phyloP scores from a whole-genome alignment of 2,888 invertebrate genomes.

The Empis stercorea region DNA sequence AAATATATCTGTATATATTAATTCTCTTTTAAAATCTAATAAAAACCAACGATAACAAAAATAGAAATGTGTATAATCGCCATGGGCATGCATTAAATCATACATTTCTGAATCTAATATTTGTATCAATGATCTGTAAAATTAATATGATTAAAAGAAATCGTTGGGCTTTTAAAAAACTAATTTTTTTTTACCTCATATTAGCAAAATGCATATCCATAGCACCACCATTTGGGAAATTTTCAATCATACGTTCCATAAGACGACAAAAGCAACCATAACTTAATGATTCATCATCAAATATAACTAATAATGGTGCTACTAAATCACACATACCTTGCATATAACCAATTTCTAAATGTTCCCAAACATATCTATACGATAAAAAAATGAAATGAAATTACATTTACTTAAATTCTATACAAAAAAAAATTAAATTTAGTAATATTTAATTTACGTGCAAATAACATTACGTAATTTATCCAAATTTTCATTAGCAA shows the following conservation, averaged over 20 bases:
- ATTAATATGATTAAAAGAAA: too few relatives aligned
- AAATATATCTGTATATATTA: constrained; percentile 89
- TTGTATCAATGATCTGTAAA: constrained; percentile 60
- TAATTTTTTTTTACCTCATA: too few relatives aligned
- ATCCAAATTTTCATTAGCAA: constrained; percentile 77
- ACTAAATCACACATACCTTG: constrained; percentile 97
- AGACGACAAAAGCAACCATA: constrained; percentile 84
- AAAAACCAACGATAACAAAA: constrained; percentile 97
- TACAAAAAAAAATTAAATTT: background rate
- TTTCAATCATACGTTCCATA: constrained; percentile 82
- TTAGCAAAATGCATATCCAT: constrained; percentile 96
- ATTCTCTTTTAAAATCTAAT: constrained; percentile 87
- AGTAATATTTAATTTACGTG: constrained; percentile 52
- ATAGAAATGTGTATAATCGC: constrained; percentile 94
- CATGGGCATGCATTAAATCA: constrained; percentile 87
- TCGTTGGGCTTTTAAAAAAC: too few relatives aligned
- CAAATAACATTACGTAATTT: constrained; percentile 91
- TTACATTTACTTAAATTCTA: background rate
- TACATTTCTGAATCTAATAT: constrained; percentile 88
- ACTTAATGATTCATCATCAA: constrained; percentile 82
- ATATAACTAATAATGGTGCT: constrained; percentile 81
- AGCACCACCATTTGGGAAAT: constrained; percentile 84
- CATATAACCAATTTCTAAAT: constrained; percentile 87
- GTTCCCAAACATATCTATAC: constrained; percentile 90
- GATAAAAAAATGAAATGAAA: too few relatives aligned